Base-by-base conservation (phyloP, 2,113 vertebrate species). In the Dendrocopos noguchii region DNA sequence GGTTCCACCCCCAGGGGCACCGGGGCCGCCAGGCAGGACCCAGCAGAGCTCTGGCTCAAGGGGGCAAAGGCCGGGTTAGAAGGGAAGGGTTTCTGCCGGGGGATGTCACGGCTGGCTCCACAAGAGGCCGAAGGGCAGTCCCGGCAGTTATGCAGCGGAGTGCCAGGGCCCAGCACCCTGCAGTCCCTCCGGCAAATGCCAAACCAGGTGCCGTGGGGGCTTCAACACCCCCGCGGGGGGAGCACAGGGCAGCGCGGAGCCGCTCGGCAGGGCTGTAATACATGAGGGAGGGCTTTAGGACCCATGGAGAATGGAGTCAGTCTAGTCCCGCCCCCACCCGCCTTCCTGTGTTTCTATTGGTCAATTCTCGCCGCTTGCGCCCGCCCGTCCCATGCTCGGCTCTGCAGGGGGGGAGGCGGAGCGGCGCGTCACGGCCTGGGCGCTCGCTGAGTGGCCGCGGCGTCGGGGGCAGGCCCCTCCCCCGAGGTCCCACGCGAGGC, bases 401-500 rank as follows among this genome's bases (percentile, higher is more conserved):
- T 8, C 67, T 13, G 24, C 33, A 14, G 36, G 39, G 93, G 65
- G 36, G 84, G 20, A 50, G 50, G 33, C 21, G 75, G 55, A 18
- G 55, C 4, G 15, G 20, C 2, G 33, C 76, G 79, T 97, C 97
- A 96, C 82, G 55, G 25, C 10, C 6, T 6, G 0, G 0, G 1
- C 7, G 8, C 42, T 22, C 9, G 8, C 25, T 82, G 93, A 97
- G 63, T 98, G 97, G 97, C 28, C 15, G 5, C 1, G 15, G 10
- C 9, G 11, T 44, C 19, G 5, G 31, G 29, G 46, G 28, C 61
- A 24, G 83, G 44, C 18, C 53, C 80, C 77, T 47, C 80, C 94
- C 72, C 66, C 66, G 8, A 14, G 15, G 80, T 36, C 87, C 66
- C 96, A 97, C 97, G 96, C 90, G 94, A 87, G 96, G 92, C 97